Base-by-base conservation (phyloP, 2,113 vertebrate genomes). In the Noctilio leporinus region DNA sequence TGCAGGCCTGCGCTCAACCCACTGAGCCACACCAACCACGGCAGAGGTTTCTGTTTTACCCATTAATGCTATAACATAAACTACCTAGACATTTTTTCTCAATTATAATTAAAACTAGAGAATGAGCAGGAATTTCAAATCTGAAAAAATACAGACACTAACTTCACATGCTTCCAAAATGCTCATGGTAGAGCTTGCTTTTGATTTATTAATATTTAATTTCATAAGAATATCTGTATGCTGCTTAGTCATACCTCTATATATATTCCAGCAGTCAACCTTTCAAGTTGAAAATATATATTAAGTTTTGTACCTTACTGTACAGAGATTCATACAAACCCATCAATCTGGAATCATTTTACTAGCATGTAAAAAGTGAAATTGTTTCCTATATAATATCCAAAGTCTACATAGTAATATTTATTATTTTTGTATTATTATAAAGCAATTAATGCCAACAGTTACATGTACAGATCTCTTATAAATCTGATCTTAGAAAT, bases 211-310 rank as follows among this genome's bases (percentile, higher is more conserved):
- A 30, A 55, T 89, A 49, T n/a, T 28, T 93, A 91, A 93, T 78
- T 91, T 94, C 59, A 93, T 65, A 94, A 89, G 35, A 84, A 38
- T 92, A 88, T 87, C 76, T 76, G 24, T 73, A 70, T 73, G 53
- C 67, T 59, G 4, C 53, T 55, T 86, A 51, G 53, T 91, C 11
- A 70, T 7, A 87, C 28, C 38, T 77, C 10, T 64, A 78, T 2
- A 69, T 67, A 81, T 89, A 89, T 93, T 89, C 94, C 87, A 86
- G 67, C 67, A 89, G 53, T 80, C 80, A 87, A 38, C 38, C 78
- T 95, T 94, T 92, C 73, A 95, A 95, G 15, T 26, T 93, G 70
- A 96, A 96, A 81, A 87, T 87, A 67, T 35, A 45, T 86, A 75
- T 57, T 83, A 81, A 94, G 85, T 78, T 88, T 93, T 70, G 19